Conservation (phyloP, 2,888 invertebrate genomes). For the Syrphus vitripennis region DNA sequence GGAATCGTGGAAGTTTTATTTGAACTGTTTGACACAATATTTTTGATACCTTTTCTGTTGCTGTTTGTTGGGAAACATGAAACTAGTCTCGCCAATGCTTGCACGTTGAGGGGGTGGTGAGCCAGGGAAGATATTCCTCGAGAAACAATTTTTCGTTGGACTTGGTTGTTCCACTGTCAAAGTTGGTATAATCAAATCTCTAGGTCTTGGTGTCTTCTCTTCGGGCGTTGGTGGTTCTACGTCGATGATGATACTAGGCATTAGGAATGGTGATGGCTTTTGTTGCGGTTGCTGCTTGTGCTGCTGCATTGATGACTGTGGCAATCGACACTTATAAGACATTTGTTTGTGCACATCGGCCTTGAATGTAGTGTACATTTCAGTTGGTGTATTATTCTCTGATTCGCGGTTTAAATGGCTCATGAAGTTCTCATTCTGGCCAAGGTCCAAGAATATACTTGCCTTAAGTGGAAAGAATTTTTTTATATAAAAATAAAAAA, state of each 20-base stretch:
- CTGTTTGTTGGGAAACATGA: slow-evolving; percentile 79
- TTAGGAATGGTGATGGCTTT: slow-evolving; percentile 35
- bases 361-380: slow-evolving; percentile 74
- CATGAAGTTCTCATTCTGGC: slow-evolving; percentile 64
- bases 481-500: slow-evolving; percentile 29
- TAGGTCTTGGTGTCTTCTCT: slow-evolving; percentile 78
- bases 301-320: slow-evolving; percentile 49
- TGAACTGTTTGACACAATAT: slow-evolving; percentile 26
- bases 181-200: slow-evolving; percentile 84
- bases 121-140: slow-evolving; percentile 82
- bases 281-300: slow-evolving; percentile 24
- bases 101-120: slow-evolving; percentile 84
- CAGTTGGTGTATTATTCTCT: slow-evolving; percentile 73
- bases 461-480: slow-evolving; percentile 53
- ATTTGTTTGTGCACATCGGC: slow-evolving; percentile 72
- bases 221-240: slow-evolving; percentile 77
- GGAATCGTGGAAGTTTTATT: slow-evolving; percentile 72
- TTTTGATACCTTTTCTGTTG: slow-evolving; percentile 81
- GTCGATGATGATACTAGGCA: slow-evolving; percentile 75
- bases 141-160: slow-evolving; percentile 83
- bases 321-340: slow-evolving; percentile 44
- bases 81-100: slow-evolving; percentile 79
- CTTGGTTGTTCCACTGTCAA: slow-evolving; percentile 87
- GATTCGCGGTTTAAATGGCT: slow-evolving; percentile 71
- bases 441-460: slow-evolving; percentile 68